phyloP scores from a whole-genome alignment of 2,113 vertebrate species.

The Tragelaphus imberbis region DNA sequence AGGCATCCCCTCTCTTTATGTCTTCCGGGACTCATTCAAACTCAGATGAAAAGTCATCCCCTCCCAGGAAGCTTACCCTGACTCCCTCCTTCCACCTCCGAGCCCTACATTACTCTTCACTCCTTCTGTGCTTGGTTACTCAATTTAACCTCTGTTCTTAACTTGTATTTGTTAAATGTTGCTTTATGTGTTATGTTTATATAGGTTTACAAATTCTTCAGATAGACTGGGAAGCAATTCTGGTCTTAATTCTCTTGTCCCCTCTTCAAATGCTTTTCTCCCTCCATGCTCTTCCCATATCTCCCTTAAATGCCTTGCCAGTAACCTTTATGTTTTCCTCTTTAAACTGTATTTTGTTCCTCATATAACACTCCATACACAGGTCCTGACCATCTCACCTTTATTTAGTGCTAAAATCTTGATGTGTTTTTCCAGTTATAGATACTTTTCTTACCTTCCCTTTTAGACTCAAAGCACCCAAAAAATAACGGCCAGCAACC shows the following conservation, averaged over 20 bases:
- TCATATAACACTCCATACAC: not conserved
- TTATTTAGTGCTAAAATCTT: not conserved
- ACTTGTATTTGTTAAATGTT: not conserved
- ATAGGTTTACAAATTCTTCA: not conserved
- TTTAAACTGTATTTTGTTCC: not conserved
- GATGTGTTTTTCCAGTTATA: not conserved
- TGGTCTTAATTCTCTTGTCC: not conserved
- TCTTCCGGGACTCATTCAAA: constrained; percentile 7
- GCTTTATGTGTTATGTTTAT: not conserved
- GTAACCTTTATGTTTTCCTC: not conserved
- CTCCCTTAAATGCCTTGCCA: not conserved
- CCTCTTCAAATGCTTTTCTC: constrained; percentile 5
- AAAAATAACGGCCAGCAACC: not conserved
- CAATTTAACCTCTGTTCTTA: not conserved
- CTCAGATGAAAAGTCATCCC: not conserved
- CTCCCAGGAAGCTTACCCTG: not conserved
- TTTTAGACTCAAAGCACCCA: constrained; percentile 11
- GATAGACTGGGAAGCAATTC: not conserved
- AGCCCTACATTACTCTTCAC: not conserved
- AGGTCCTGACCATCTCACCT: not conserved
- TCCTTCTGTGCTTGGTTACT: not conserved
- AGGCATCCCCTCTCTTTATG: not conserved
- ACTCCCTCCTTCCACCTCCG: not conserved
- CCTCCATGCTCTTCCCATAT: not conserved
- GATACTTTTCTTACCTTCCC: constrained; percentile 10